These are phyloP conservation scores for Rhea americana DNA, from an alignment of 2,113 vertebrate species.

Conservation along the genomic window DNA sequence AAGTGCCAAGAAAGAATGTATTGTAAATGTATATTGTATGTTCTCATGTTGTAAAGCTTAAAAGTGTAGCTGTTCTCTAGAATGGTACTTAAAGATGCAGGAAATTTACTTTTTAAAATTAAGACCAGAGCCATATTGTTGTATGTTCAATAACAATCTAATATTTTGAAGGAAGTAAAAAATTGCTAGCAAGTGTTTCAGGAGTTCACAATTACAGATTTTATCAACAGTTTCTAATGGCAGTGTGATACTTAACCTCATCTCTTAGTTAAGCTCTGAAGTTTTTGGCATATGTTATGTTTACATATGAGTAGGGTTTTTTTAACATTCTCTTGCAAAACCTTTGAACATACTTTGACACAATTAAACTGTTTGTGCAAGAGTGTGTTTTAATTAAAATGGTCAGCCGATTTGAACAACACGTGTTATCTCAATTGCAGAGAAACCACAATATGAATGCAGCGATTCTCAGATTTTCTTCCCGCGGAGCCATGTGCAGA, in stretches of 20 bases:
- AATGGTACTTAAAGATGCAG: not conserved
- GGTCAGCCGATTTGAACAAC: not conserved
- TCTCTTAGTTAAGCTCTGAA: not conserved
- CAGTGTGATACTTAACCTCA: not conserved
- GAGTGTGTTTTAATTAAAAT: not conserved
- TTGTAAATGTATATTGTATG: not conserved
- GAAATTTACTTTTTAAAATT: not conserved
- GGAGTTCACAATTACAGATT: not conserved
- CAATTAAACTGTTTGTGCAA: not conserved
- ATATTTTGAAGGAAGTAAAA: not conserved
- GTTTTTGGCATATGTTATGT: not conserved
- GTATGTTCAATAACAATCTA: not conserved
- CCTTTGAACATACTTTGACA: not conserved
- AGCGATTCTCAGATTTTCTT: not conserved
- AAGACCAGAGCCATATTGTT: not conserved
- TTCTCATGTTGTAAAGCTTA: not conserved
- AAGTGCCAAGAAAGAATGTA: not conserved
- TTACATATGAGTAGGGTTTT: rapidly evolving
- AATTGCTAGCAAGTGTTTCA: not conserved
- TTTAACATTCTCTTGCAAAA: not conserved
- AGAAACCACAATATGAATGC: not conserved
- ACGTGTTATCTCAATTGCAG: not conserved
- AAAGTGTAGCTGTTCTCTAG: not conserved
- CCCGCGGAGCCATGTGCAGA: not conserved
- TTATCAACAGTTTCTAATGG: not conserved